Evolutionary conservation across 2,888 invertebrate genomes (phyloP), one percentile per base, ranked within the genome.

Genomic region (Carcina quercana): DNA sequence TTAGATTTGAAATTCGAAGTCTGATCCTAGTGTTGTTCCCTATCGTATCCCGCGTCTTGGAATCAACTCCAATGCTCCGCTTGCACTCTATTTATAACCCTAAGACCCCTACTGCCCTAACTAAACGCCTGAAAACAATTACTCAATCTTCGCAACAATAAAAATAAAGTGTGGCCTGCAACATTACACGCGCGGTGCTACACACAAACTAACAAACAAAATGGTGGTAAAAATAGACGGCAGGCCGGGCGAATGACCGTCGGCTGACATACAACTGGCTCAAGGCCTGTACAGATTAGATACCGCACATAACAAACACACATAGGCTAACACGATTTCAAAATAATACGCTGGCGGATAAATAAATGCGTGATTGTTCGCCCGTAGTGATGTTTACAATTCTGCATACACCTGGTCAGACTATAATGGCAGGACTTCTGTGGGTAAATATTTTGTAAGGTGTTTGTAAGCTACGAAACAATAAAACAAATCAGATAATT

Each of bases 201-300:
- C 50, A 48, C 55, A 72, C 68, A 73, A 75, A 78, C 74, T 69
- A 78, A 72, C 70, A 72, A 71, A 76, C 72, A 78, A 72, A 63
- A 65, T 59, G 42, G 50, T 57, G 38, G 61, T 74, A 78, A 75
- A 80, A 80, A 83, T 83, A 83, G 82, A 53, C 63, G 44, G 30
- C 49, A 60, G 59, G 10, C 51, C 61, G 61, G 80, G 72, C 60
- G 72, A 82, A 76, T 71, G 80, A 82, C 82, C 83, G 79, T 53
- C 59, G 63, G 62, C 72, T 80, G 82, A 80, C 82, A 82, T 68
- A 78, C 70, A 78, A 78, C 68, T 66, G 61, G 80, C 79, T 72
- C 83, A 83, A 82, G 83, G 83, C 67, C 78, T 73, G 64, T 42
- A 51, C 58, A 74, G 82, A 82, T 82, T 80, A 80, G 80, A 82